A percentile compares a stretch with the other conserved stretches of the same genome.
These are phyloP conservation scores for Drosophila peninsularis DNA, from an alignment of 2,888 invertebrate genomes.

Conservation along the genomic window DNA sequence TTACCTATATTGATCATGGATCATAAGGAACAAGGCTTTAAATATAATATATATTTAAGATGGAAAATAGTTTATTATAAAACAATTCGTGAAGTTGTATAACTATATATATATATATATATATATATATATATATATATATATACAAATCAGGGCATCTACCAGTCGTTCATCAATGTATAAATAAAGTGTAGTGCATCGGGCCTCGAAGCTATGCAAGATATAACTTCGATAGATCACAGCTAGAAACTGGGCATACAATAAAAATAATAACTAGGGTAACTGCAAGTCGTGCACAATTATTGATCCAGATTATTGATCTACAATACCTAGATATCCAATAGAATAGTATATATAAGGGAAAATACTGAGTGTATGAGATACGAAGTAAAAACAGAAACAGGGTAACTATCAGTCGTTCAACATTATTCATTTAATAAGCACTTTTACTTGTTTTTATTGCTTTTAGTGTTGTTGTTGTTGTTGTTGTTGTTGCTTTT, in stretches of 20 bases:
- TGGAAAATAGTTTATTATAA: background rate
- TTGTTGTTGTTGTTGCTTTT: conserved; percentile 23
- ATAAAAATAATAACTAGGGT: background rate
- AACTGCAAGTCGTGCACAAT: background rate
- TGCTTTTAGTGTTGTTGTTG: conserved; percentile 5
- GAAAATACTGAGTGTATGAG: background rate
- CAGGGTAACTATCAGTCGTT: background rate
- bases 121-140: no score
- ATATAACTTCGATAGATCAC: background rate
- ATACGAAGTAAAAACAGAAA: background rate
- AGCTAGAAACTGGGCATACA: background rate
- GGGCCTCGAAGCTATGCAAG: no score
- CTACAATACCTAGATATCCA: no score
- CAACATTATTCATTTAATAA: background rate
- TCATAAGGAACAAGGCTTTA: background rate
- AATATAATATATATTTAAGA: background rate
- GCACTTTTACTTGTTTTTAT: conserved; percentile 17
- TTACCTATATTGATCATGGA: background rate
- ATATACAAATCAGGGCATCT: background rate
- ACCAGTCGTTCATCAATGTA: background rate
- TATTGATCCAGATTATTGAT: background rate
- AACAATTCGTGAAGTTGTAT: background rate
- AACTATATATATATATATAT: background rate
- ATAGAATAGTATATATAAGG: no score
- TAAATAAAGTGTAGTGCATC: background rate